Evolutionary conservation across 2,888 invertebrate genomes (phyloP), one percentile per base, ranked within the genome.

Genomic region (Ephialtes manifestator): DNA sequence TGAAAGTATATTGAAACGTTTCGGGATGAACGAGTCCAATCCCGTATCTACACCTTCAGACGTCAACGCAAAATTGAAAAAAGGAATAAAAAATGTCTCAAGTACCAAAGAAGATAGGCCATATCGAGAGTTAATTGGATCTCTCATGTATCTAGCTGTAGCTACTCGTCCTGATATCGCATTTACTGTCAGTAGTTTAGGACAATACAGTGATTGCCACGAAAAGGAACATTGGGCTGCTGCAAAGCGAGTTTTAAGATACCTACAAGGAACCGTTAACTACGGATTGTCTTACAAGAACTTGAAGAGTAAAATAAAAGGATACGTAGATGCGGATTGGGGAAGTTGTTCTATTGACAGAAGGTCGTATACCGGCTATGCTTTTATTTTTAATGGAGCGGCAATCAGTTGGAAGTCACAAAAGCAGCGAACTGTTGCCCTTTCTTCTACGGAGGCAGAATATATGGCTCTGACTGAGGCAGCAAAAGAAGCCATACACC

Each of bases 291-390:
- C 15, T 15, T 60, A 60, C 15, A 31, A 7, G 10, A 60, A 60
- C 4, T 13, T 8, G 13, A 4, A 11, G 13, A 10, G 5, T 11
- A 28, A 31, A 31, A 31, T 60, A 10, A 13, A 8, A 60, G 60
- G 28, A 4, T 60, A 18, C 15, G 31, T 31, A 15, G 60, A 60
- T 31, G 60, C 60, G 2, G 31, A 60, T 28, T 31, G 60, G 60
- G 31, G 28, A 11, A 31, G 5, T 60, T 60, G 31, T 15, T 4
- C 13, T 4, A 31, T 31, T 5, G 60, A 60, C 18, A 24, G 60
- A 60, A 60, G 60, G 13, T 60, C 60, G 28, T 60, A 31, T 24
- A 60, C 60, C 31, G 60, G 60, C 15, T 60, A 31, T 28, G 60
- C 18, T 18, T n/a, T n/a, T n/a, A n/a, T n/a, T n/a, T n/a, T n/a